Evolutionary conservation across 1,140 invertebrate genomes (phyloP), one percentile per base, ranked within the genome.

Genomic region (Diprion similis): DNA sequence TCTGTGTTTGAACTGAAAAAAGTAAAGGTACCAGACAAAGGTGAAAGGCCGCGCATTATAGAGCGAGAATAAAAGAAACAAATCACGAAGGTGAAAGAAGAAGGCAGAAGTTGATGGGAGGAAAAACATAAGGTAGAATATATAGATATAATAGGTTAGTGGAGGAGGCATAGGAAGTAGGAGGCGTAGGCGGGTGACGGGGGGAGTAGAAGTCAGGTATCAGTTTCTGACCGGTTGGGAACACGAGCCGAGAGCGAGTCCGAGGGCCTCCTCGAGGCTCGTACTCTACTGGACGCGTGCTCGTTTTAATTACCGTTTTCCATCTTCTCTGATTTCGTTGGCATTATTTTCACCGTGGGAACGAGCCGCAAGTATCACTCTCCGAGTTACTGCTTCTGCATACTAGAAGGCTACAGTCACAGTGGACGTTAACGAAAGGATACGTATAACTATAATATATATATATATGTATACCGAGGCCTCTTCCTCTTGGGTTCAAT

Each of bases 231-330:
- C 81, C 73, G 72, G 78, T 74, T 77, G 81, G 79, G 83, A 59
- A 84, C 75, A 70, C 75, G 79, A 84, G 79, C 82, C 78, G 73
- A 6, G 24, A 37, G 24, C 37, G 67, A 80, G 77, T 70, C 66
- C 79, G 76, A 81, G 81, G 79, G 75, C 74, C 78, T 70, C 76
- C 73, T 46, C 51, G 51, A 59, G 51, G 77, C 77, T 76, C 70
- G 70, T n/a, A n/a, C n/a, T n/a, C 51, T 48, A 72, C 69, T 79
- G 51, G 51, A 59, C 51, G 51, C 51, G 51, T 59, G 51, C 78
- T 81, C 75, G 78, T 79, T 81, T 80, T 82, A 79, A 81, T 81
- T 81, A 81, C 72, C 76, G 81, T 79, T 78, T 79, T 80, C 79
- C 73, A 77, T 81, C 78, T 72, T 80, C 78, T 81, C 79, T 77